These are phyloP conservation scores for Minunthozetes semirufus DNA, from an alignment of 2,888 invertebrate genomes.

Conservation along the genomic window DNA sequence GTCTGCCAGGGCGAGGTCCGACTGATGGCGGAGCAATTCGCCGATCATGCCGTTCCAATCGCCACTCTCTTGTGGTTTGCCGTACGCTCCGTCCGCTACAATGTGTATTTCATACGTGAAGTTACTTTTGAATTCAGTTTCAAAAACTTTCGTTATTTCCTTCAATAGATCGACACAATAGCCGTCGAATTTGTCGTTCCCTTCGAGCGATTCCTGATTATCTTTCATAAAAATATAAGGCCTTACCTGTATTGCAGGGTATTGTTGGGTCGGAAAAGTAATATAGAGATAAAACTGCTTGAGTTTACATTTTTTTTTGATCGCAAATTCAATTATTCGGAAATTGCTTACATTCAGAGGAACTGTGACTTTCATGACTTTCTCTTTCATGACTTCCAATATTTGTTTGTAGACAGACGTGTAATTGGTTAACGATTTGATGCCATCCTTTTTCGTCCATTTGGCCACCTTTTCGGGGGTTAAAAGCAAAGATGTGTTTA, in stretches of 20 bases:
- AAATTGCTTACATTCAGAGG: not conserved
- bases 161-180: constrained; percentile 87
- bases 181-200: constrained; percentile 75
- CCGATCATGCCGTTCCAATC: constrained; percentile 54
- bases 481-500: not conserved
- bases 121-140: constrained; percentile 39
- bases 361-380: constrained; percentile 30
- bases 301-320: not conserved
- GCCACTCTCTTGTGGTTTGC: constrained; percentile 53
- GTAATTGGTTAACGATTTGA: constrained; percentile 27
- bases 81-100: constrained; percentile 68
- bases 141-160: constrained; percentile 61
- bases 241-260: constrained; percentile 50
- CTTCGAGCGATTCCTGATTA: constrained; percentile 50
- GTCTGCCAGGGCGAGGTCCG: constrained; percentile 55
- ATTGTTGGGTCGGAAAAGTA: not conserved
- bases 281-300: not conserved
- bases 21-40: constrained; percentile 51
- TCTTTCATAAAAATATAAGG: constrained; percentile 75
- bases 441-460: constrained; percentile 24
- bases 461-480: constrained; percentile 25
- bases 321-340: not conserved
- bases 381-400: constrained; percentile 32
- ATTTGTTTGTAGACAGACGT: constrained; percentile 18
- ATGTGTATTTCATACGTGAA: constrained; percentile 48